Base-by-base conservation (phyloP, 2,113 vertebrate genomes). In the Pholis gunnellus region DNA sequence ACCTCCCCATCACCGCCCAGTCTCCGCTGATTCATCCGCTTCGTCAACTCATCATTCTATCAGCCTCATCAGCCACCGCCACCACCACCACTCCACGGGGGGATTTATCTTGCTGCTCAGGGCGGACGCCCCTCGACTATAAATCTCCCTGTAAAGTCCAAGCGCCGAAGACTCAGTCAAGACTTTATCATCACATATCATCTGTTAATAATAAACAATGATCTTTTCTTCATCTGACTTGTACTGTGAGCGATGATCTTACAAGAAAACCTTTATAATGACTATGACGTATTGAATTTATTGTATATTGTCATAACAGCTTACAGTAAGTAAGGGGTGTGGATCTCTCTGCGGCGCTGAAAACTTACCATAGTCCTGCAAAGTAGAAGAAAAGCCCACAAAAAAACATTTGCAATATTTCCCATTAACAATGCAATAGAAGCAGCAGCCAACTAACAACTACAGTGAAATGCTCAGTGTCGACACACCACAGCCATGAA, bases 281-380 rank as follows among this genome's bases (percentile, higher is more conserved):
- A 20, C 34, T 50, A 50, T 34, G 29, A 31, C 31, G 1, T 31
- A 14, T 27, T 50, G 2, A 65, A 42, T 54, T 1, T 10, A 46
- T 6, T 44, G 20, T 8, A 29, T 56, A 38, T 13, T n/a, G 25
- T 46, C 14, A n/a, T 3, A n/a, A 59, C n/a, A 52, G 60, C 27
- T 63, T 11, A 36, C 2, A 25, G 31, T 50, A n/a, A 42, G 54
- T 48, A 9, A 40, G 14, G 9, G 22, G 6, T 5, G 42, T 9
- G 31, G 54, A 72, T 18, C 75, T 79, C 7, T 72, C 75, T 72
- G 9, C 48, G 77, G 77, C 83, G 42, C 75, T 83, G 66, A 83
- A 73, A 20, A 20, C n/a, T 10, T 63, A 8, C 27, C 4, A 6
- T 6, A 14, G 7, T 18, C 40, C 50, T 59, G 52, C 40, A 60